Base-by-base conservation (phyloP, 37 sponge, comb jelly and placozoan species). In the Tethya wilhelma region DNA sequence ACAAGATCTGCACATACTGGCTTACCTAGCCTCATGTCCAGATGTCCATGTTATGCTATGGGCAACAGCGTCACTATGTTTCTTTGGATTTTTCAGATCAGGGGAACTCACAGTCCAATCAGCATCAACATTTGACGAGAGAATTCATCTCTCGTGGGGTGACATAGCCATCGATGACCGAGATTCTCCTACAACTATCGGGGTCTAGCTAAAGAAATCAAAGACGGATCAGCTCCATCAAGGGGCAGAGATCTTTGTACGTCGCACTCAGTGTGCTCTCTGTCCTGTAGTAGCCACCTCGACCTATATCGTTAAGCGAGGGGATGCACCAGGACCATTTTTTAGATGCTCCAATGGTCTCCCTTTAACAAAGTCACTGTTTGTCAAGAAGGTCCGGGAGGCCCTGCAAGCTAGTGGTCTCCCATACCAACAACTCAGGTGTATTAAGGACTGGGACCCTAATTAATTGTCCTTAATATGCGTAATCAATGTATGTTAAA, bases 71-170 rank as follows among this genome's bases (percentile, higher is more conserved):
- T 31, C 46, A 7, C 62, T 73, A 36, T 59, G 74, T 12, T 82
- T 82, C 65, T 82, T 82, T 44, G 83, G 83, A 17, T 82, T 82
- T 55, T 73, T 81, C 46, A 73, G 74, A 0, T 60, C 49, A 23
- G 73, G 74, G 19, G 83, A 82, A 60, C n/a, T 82, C 17, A 64
- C 68, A 0, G 38, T 78, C 33, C 74, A 64, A 4, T 63, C 83
- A 28, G 22, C 32, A 5, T 29, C 39, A 14, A 29, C 73, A 28
- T 72, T 44, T 33, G 49, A 60, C 25, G 53, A 64, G 22, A n/a
- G 44, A n/a, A 70, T 14, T 31, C 68, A 66, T 37, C 32, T 82
- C 11, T 36, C 41, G 36, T 73, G 73, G 83, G 83, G 83, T 22
- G 83, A 82, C 33, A 28, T 82, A 8, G 71, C 81, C 17, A 26